Percentiles rank a stretch among this genome's conserved stretches.
These are phyloP conservation scores for Ectobius pallidus DNA, from an alignment of 2,888 invertebrate genomes.

Conservation along the genomic window DNA sequence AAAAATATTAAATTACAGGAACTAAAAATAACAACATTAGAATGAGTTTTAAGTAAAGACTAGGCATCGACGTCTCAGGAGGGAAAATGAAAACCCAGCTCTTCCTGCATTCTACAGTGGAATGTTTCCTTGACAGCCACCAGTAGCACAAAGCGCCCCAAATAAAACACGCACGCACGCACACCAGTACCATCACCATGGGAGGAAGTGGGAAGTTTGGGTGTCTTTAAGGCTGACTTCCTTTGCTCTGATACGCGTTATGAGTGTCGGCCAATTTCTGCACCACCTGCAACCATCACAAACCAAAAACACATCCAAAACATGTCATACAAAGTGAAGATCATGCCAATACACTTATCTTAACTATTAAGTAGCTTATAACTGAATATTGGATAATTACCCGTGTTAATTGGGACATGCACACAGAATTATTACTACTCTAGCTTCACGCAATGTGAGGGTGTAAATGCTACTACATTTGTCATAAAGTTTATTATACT, in stretches of 20 bases:
- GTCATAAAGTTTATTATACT: too few relatives aligned
- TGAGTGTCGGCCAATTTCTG: slow-evolving; percentile 38
- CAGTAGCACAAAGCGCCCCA: neutral
- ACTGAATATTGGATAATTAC: too few relatives aligned
- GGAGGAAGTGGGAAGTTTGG: too few relatives aligned
- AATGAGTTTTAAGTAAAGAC: slow-evolving; percentile 12
- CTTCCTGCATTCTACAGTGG: neutral
- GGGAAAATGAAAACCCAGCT: neutral
- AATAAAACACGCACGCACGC: neutral
- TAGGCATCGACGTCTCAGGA: neutral
- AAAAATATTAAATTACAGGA: slow-evolving; percentile 23
- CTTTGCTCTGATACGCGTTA: slow-evolving; percentile 35
- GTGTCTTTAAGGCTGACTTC: slow-evolving; percentile 36
- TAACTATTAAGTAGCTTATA: too few relatives aligned
- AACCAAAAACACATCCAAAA: slow-evolving; percentile 32
- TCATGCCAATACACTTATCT: too few relatives aligned
- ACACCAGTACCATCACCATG: neutral
- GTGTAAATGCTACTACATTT: too few relatives aligned
- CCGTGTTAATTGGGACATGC: too few relatives aligned
- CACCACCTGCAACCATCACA: slow-evolving; percentile 38
- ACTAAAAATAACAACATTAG: slow-evolving; percentile 15
- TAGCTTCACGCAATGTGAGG: too few relatives aligned
- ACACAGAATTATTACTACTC: too few relatives aligned
- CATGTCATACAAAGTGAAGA: neutral
- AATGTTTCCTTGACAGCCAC: neutral